phyloP scores from a whole-genome alignment of 1,140 invertebrate species.

The Formica selysi region DNA sequence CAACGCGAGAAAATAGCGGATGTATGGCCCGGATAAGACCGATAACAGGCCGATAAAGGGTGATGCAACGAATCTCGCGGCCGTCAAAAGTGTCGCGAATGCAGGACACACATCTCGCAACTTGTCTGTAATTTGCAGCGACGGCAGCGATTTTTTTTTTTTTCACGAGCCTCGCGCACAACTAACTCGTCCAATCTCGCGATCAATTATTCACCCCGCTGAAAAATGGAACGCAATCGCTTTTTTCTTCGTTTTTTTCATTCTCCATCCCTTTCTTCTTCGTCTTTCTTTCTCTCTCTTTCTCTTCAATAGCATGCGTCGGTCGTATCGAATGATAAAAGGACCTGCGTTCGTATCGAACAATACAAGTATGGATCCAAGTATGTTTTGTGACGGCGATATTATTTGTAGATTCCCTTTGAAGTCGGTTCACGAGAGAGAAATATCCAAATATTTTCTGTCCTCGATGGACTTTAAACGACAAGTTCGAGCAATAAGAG shows the following conservation, averaged over 20 bases:
- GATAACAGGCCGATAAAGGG: constrained; percentile 24
- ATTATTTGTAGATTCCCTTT: constrained; percentile 56
- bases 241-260: background rate
- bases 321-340: constrained; percentile 48
- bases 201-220: constrained; percentile 53
- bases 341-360: constrained; percentile 37
- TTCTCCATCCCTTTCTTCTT: background rate
- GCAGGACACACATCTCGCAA: constrained; percentile 32
- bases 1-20: background rate
- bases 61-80: background rate
- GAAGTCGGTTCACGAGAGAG: constrained; percentile 16
- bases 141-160: constrained; percentile 26
- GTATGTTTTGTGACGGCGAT: constrained; percentile 38
- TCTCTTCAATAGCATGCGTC: background rate
- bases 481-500: constrained; percentile 38
- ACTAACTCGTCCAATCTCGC: constrained; percentile 51
- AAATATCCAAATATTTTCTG: constrained; percentile 55
- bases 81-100: constrained; percentile 14
- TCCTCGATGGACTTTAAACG: background rate
- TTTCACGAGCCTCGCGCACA: background rate
- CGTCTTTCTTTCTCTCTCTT: too few relatives aligned
- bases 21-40: too few relatives aligned
- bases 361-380: constrained; percentile 15
- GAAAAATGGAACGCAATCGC: constrained; percentile 46
- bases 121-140: constrained; percentile 35